Base-by-base conservation (phyloP, 1,140 invertebrate genomes). In the Drosophila ironensis region DNA sequence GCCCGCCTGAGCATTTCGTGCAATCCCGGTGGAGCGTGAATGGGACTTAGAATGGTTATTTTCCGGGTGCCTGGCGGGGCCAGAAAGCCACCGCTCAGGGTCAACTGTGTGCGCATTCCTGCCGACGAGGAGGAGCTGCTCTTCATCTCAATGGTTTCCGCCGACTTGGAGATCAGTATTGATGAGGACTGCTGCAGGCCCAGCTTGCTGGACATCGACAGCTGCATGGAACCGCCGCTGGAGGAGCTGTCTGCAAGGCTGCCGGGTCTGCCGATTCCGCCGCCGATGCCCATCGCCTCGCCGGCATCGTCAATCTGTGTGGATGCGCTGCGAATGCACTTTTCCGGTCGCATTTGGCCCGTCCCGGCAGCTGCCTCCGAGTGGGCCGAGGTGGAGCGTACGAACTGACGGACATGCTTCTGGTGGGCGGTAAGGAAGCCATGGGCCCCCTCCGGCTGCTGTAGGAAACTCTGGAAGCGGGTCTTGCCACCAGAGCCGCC, bases 61-160 rank as follows among this genome's bases (percentile, higher is more conserved):
- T 89, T 90, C n/a, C 89, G 86, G 59, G 78, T 90, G 8, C 56
- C 56, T 3, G 89, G 89, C n/a, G 89, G 89, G 0, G 89, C 89
- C 42, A 90, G 41, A 1, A 90, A 66, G 8, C 88, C 88, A 11
- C 89, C 89, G 14, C 87, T 89, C n/a, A 90, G 41, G 0, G 89
- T 90, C 37, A 90, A 40, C 47, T 90, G 88, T 1, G 89, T 90
- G 9, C 89, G 86, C 64, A 90, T 89, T 42, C 82, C 78, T 8
- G 75, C 64, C 16, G 53, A n/a, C n/a, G n/a, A 72, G 1, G 70
- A 60, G 28, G 71, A 45, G 40, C 70, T 80, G 66, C 72, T 88
- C 57, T 90, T 89, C 84, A 88, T 87, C 52, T 90, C 89, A 25
- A 90, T 90, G 11, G 89, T 89, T 42, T 90, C 89, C 6, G 89